Conservation (phyloP, 2,888 invertebrate species). For the Hyalella azteca region DNA sequence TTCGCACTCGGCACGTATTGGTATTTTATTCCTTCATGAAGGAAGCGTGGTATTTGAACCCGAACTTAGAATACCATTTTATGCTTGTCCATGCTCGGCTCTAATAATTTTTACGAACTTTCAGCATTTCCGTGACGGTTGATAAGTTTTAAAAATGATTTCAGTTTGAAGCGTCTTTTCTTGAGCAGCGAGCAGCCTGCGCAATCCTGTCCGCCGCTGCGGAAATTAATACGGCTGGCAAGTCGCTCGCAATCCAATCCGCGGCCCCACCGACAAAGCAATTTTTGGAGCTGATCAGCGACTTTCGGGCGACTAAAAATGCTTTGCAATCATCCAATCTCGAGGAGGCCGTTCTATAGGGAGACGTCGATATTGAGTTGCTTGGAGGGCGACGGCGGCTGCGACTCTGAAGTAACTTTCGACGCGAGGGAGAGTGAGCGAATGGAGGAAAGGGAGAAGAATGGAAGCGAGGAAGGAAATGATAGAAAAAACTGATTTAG, state of each 20-base stretch:
- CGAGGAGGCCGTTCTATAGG: background rate
- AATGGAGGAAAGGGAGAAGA: background rate
- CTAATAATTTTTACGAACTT: too few relatives aligned
- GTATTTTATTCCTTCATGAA: too few relatives aligned
- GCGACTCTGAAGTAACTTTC: too few relatives aligned
- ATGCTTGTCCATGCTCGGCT: too few relatives aligned
- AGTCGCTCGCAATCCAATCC: slow-evolving; percentile 25
- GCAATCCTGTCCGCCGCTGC: background rate
- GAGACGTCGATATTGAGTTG: slow-evolving; percentile 2
- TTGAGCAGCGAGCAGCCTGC: background rate
- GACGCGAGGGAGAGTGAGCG: too few relatives aligned
- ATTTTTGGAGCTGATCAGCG: slow-evolving; percentile 37
- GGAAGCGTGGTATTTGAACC: too few relatives aligned
- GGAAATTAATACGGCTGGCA: slow-evolving; percentile 24
- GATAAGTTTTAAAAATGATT: background rate
- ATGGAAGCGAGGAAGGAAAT: background rate
- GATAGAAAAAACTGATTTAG: background rate
- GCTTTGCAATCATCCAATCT: slow-evolving; percentile 34
- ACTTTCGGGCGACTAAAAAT: slow-evolving; percentile 30
- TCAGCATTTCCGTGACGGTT: too few relatives aligned
- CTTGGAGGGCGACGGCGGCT: background rate
- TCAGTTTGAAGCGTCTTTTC: background rate
- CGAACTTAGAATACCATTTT: too few relatives aligned
- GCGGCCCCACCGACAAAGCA: background rate
- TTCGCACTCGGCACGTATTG: too few relatives aligned